These are phyloP conservation scores for Lithobates pipiens DNA, from an alignment of 2,797 vertebrate species.

Conservation along the genomic window DNA sequence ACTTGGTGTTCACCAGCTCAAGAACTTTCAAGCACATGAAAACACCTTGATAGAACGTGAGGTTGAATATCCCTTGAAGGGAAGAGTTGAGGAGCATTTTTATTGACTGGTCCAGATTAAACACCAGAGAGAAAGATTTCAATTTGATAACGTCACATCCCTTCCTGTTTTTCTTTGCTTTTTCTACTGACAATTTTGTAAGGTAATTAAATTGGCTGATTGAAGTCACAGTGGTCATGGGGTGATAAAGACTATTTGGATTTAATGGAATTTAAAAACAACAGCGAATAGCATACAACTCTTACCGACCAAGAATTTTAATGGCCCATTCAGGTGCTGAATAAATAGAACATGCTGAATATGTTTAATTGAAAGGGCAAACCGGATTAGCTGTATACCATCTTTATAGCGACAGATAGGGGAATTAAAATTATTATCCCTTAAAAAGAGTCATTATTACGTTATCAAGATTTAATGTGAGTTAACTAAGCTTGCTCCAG, in stretches of 20 bases:
- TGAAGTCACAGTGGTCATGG: constrained; percentile 84
- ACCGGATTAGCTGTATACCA: constrained; percentile 79
- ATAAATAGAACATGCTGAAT: constrained; percentile 78
- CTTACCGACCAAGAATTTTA: constrained; percentile 82
- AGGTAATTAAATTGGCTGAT: constrained; percentile 86
- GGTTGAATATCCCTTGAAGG: constrained; percentile 74
- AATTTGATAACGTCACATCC: constrained; percentile 80
- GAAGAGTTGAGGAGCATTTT: constrained; percentile 71
- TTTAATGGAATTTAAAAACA: constrained; percentile 86
- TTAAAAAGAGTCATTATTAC: constrained; percentile 80
- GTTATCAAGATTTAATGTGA: constrained; percentile 82
- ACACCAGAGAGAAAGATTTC: constrained; percentile 77
- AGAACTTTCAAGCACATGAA: constrained; percentile 60
- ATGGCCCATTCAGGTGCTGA: constrained; percentile 81
- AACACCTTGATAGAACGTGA: constrained; percentile 67
- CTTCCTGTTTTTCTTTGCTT: constrained; percentile 78
- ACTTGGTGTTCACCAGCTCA: constrained; percentile 31
- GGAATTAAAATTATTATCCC: constrained; percentile 79
- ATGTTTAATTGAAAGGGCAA: constrained; percentile 85
- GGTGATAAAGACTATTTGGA: constrained; percentile 84
- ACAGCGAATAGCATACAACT: constrained; percentile 77
- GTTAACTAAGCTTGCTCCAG: constrained; percentile 75
- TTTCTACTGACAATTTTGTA: constrained; percentile 81
- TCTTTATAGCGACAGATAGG: constrained; percentile 78
- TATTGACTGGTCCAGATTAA: constrained; percentile 80